Percentiles rank a stretch among this genome's conserved stretches.
phyloP scores from a whole-genome alignment of 2,113 vertebrate species.

The Upupa epops region DNA sequence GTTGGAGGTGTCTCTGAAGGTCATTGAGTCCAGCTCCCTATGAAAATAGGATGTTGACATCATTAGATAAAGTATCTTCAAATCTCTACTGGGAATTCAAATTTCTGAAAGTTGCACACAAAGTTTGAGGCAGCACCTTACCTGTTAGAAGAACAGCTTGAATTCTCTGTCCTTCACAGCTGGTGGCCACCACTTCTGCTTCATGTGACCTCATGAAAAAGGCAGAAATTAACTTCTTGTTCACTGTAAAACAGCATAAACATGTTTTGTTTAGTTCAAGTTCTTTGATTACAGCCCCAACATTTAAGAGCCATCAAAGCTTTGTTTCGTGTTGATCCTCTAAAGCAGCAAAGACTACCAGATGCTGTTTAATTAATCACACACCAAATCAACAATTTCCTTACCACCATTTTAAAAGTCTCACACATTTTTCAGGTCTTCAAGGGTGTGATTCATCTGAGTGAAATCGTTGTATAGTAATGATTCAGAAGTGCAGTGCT shows the following conservation, averaged over 20 bases:
- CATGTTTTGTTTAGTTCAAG: neutral
- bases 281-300: neutral
- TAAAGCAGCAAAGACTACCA: neutral
- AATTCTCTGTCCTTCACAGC: neutral
- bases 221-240: neutral
- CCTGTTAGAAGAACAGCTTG: neutral
- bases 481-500: neutral
- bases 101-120: neutral
- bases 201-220: neutral
- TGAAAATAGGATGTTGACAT: neutral
- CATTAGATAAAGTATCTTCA: neutral
- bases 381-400: slow-evolving; percentile 12
- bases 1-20: neutral
- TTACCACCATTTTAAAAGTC: neutral
- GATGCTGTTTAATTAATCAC: slow-evolving; percentile 30
- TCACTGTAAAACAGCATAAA: neutral
- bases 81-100: neutral
- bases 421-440: slow-evolving; percentile 20
- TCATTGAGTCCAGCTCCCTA: rapidly evolving
- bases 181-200: neutral
- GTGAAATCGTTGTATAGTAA: neutral
- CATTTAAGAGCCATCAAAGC: neutral
- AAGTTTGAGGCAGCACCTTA: neutral
- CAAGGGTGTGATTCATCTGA: neutral
- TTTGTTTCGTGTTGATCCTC: neutral